These are phyloP conservation scores for Gymnocheta viridis DNA, from an alignment of 2,888 invertebrate species.

Conservation along the genomic window DNA sequence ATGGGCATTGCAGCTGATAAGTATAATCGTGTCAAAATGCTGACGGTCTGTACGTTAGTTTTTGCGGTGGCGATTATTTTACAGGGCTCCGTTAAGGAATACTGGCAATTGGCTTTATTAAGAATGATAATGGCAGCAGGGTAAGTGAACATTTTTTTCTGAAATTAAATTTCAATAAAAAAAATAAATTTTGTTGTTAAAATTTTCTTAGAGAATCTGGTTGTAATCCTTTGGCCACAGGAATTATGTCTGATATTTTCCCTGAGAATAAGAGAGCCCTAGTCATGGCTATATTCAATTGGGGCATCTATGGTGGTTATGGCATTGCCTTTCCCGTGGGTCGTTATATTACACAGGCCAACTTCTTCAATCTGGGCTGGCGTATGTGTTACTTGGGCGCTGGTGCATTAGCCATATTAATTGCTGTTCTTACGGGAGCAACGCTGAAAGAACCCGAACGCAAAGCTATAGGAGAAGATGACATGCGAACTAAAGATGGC, in stretches of 20 bases:
- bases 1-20: conserved; percentile 92
- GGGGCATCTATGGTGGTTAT: conserved; percentile 97
- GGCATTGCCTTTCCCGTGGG: conserved; percentile 96
- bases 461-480: conserved; percentile 87
- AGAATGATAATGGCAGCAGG: conserved; percentile 94
- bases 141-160: conserved; percentile 81
- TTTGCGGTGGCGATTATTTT: conserved; percentile 92
- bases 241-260: conserved; percentile 91
- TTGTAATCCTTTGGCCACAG: conserved; percentile 93
- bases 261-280: conserved; percentile 91
- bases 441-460: conserved; percentile 90
- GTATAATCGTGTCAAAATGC: conserved; percentile 88
- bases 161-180: background rate
- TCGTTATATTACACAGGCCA: conserved; percentile 89
- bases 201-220: conserved; percentile 87
- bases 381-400: conserved; percentile 91
- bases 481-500: conserved; percentile 82
- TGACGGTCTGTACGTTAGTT: conserved; percentile 89
- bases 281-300: conserved; percentile 96
- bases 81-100: conserved; percentile 92
- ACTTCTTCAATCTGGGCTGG: conserved; percentile 92
- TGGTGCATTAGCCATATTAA: conserved; percentile 88
- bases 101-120: conserved; percentile 94
- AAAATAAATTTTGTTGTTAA: conserved; percentile 3
- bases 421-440: conserved; percentile 88